Conservation (phyloP, 2,888 invertebrate genomes). For the Autographa gamma region DNA sequence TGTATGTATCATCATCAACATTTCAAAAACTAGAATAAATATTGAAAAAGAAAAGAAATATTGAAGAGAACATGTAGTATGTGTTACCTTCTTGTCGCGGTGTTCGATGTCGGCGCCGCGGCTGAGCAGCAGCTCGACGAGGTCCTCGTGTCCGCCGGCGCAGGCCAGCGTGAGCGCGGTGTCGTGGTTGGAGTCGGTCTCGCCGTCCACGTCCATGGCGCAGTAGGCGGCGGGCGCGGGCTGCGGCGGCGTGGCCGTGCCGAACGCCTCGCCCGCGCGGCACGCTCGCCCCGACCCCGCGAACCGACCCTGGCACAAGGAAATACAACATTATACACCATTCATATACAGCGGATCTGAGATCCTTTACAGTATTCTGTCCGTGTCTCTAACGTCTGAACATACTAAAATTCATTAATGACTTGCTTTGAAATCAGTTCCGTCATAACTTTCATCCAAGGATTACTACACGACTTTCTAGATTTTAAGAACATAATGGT, state of each 20-base stretch:
- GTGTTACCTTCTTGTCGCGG: slow-evolving; percentile 95
- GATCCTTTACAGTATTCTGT: too few species aligned
- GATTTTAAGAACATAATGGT: too few species aligned
- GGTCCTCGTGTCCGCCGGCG: slow-evolving; percentile 98
- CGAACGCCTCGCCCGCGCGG: slow-evolving; percentile 64
- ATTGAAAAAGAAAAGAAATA: too few species aligned
- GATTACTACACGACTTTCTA: too few species aligned
- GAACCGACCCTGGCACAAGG: slow-evolving; percentile 71
- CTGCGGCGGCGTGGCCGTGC: slow-evolving; percentile 77
- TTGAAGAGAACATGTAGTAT: not conserved
- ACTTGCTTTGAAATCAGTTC: too few species aligned
- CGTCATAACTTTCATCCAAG: too few species aligned
- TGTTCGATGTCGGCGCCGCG: slow-evolving; percentile 99
- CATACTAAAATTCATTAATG: too few species aligned
- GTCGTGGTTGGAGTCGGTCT: slow-evolving; percentile 99
- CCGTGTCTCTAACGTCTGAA: too few species aligned
- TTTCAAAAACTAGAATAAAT: too few species aligned
- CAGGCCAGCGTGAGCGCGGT: slow-evolving; percentile 99
- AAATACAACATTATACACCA: not conserved
- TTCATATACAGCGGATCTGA: not conserved
- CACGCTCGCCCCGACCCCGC: slow-evolving; percentile 65
- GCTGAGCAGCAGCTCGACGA: slow-evolving; percentile 96
- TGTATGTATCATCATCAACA: too few species aligned
- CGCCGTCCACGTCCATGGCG: slow-evolving; percentile 98
- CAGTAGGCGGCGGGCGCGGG: slow-evolving; percentile 90